Conservation (phyloP, 2,797 vertebrate species). For the Microhierax caerulescens region DNA sequence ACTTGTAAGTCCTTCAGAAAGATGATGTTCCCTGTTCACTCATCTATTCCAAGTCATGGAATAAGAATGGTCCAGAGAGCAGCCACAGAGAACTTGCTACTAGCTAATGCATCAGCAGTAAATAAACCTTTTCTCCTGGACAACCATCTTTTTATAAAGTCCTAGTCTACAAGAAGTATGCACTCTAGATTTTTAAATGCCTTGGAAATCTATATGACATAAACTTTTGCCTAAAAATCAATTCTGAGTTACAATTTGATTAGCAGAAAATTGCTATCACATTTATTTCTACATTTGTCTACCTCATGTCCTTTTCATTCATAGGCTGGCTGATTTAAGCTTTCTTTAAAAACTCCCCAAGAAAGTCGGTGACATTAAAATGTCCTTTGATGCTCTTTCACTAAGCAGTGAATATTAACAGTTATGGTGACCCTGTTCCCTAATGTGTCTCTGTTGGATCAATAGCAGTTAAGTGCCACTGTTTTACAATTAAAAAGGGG, state of each 20-base stretch:
- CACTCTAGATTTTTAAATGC: constrained; percentile 86
- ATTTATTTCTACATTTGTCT: constrained; percentile 95
- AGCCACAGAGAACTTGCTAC: background rate
- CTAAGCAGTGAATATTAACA: constrained; percentile 98
- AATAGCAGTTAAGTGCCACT: constrained; percentile 99
- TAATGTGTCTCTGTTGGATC: constrained; percentile 96
- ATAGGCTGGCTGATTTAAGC: constrained; percentile 92
- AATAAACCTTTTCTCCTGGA: constrained; percentile 58
- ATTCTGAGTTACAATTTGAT: constrained; percentile 92
- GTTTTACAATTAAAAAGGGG: constrained; percentile 99
- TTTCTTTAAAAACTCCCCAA: constrained; percentile 94
- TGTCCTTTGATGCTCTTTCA: constrained; percentile 99
- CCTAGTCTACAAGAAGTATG: constrained; percentile 68
- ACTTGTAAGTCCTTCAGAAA: background rate
- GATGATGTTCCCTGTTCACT: background rate
- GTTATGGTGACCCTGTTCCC: constrained; percentile 97
- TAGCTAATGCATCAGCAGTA: constrained; percentile 3
- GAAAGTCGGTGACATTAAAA: constrained; percentile 99
- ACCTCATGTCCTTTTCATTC: constrained; percentile 95
- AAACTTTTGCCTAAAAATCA: constrained; percentile 91
- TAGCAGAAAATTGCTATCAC: constrained; percentile 92
- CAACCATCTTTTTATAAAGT: constrained; percentile 31
- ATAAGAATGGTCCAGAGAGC: background rate
- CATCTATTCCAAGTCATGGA: background rate
- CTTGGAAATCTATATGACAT: constrained; percentile 86